Base-by-base conservation (phyloP, 2,888 invertebrate species). In the Neocrepidodera transversa region DNA sequence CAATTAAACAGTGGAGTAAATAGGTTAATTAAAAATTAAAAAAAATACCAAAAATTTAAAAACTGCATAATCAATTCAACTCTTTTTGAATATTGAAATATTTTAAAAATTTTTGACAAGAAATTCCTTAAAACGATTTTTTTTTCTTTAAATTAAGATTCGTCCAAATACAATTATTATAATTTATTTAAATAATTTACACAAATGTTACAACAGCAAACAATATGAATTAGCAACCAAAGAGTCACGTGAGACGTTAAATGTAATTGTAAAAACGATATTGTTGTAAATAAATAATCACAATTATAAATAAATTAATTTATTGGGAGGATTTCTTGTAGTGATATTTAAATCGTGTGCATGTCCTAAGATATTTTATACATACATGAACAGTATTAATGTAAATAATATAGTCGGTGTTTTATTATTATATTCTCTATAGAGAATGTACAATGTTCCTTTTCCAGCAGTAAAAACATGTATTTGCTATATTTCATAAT, bases 371-470 rank as follows among this genome's bases (percentile, higher is more conserved):
- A 70, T 67, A 68, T 73, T 73, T 72, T 73, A 67, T 68, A 71
- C 70, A 70, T 71, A 68, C 70, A 70, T 71, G 68, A 73, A 66
- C 74, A 74, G 75, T 74, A 75, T 75, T 75, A 75, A 66, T 73
- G 71, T 71, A 70, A 60, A 73, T 71, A 69, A 52, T 57, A 60
- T 63, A 60, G 45, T 66, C 56, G 65, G 66, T 69, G 66, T 70
- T 65, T 60, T 42, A 42, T 63, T 48, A 45, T 52, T 59, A 43
- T 20, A 47, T 60, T 47, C 49, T 48, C 53, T 26, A 10, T 16
- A 38, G 68, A 67, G 64, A 53, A 58, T 51, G 49, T 50, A 59
- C 60, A 48, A 68, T 67, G 69, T 72, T 70, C 71, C 71, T 72
- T 71, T 66, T 50, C 23, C 26, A 16, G 42, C 38, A 54, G 58